phyloP scores from a whole-genome alignment of 2,888 invertebrate species.

The Caradrina clavipalpis region DNA sequence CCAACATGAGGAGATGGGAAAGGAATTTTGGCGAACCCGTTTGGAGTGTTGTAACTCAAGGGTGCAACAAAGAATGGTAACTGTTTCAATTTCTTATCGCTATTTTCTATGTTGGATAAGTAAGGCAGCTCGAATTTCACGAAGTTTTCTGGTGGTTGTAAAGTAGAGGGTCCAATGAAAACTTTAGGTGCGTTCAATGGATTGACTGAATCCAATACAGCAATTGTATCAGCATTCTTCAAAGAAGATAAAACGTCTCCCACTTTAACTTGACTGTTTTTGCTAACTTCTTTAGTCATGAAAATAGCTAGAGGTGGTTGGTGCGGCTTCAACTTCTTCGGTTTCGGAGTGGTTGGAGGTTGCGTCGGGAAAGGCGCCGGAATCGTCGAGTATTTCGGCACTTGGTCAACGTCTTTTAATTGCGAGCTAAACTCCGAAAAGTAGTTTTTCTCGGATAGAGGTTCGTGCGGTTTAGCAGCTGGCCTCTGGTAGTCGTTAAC shows the following conservation, averaged over 20 bases:
- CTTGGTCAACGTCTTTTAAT: conserved; percentile 74
- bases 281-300: conserved; percentile 90
- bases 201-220: conserved; percentile 94
- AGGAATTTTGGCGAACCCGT: conserved; percentile 96
- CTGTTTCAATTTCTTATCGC: conserved; percentile 93
- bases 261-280: conserved; percentile 90
- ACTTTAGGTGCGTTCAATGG: conserved; percentile 93
- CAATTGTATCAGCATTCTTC: conserved; percentile 93
- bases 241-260: conserved; percentile 93
- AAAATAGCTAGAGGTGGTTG: conserved; percentile 96
- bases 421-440: conserved; percentile 81
- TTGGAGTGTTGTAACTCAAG: conserved; percentile 95
- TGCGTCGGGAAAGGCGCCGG: conserved; percentile 83
- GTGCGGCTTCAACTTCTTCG: conserved; percentile 93
- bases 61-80: conserved; percentile 97
- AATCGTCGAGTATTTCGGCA: conserved; percentile 83
- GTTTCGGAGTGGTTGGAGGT: conserved; percentile 84
- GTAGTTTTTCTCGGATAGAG: conserved; percentile 75
- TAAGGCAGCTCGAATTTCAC: conserved; percentile 96
- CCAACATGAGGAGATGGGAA: conserved; percentile 97
- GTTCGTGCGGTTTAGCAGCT: conserved; percentile 72
- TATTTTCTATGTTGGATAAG: conserved; percentile 93
- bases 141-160: conserved; percentile 93
- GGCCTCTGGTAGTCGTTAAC: conserved; percentile 76
- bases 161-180: conserved; percentile 95